These are phyloP conservation scores for Gallinago stenura DNA, from an alignment of 2,797 vertebrate species.

Conservation along the genomic window DNA sequence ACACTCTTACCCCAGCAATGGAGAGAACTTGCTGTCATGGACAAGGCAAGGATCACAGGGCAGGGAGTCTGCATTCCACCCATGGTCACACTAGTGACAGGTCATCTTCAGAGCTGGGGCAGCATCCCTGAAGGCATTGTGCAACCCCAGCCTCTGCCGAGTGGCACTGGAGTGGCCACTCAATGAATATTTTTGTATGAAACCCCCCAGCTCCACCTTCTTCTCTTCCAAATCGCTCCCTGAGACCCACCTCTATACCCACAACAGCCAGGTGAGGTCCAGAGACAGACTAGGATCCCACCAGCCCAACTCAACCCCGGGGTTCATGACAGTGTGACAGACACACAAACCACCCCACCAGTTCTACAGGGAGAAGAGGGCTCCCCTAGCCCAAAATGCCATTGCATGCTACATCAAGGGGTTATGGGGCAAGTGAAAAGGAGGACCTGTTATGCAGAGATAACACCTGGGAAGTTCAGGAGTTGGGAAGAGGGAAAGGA, in stretches of 20 bases:
- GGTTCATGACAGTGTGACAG: neutral
- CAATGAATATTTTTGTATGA: neutral
- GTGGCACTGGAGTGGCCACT: accelerated
- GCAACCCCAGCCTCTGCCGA: neutral
- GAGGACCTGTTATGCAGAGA: neutral
- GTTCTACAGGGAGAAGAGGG: neutral
- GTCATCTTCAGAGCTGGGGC: neutral
- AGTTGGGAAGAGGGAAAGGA: neutral
- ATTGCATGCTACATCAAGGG: accelerated
- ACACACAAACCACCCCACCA: neutral
- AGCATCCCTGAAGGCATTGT: neutral
- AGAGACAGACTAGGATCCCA: neutral
- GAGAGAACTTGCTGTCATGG: neutral
- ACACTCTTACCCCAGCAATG: neutral
- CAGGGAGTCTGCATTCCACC: neutral
- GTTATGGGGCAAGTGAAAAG: neutral
- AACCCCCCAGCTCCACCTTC: neutral
- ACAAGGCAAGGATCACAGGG: neutral
- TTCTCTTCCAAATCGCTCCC: neutral
- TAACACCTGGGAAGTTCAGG: neutral
- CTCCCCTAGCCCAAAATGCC: neutral
- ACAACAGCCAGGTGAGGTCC: neutral
- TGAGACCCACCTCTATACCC: neutral
- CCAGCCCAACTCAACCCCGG: neutral
- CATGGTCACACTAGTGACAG: neutral